Base-by-base conservation (phyloP, 2,797 vertebrate genomes). In the Pelodytes ibericus region DNA sequence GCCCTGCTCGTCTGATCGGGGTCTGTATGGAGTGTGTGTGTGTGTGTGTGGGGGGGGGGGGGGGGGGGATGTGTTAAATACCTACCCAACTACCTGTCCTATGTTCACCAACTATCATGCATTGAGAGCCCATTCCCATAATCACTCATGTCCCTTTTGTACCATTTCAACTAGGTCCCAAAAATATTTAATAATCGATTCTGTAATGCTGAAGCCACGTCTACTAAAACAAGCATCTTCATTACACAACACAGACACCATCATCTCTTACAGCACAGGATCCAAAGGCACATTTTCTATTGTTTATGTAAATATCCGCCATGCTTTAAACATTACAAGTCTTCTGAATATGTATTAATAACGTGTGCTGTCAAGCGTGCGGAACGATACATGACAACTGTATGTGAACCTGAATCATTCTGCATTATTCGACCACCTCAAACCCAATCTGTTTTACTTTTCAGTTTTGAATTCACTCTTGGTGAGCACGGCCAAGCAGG, bases 381-480 rank as follows among this genome's bases (percentile, higher is more conserved):
- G 25, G 77, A 56, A 44, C 2, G n/a, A 68, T 71, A 44, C 41
- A 10, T 33, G 26, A 72, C 51, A 58, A 59, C 20, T 60, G 15
- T 9, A 62, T 6, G 0, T 0, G 81, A 16, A 60, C 63, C 60
- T 70, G 76, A 73, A 72, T 73, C 44, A 10, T 5, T 44, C 20
- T 44, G 44, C 7, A 72, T 73, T 69, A 68, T 1, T 56, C 47
- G 18, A 79, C 47, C 41, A 22, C 36, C n/a, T 3, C 53, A 68
- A 78, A 73, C 67, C 69, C 41, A 10, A 4, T 8, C 44, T 68
- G n/a, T 63, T 68, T 36, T 57, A 26, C 13, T 25, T 67, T 53
- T 30, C 49, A n/a, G n/a, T 69, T 56, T 68, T n/a, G n/a, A 79
- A 79, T 73, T 16, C 61, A 30, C 57, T 25, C 7, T 31, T n/a